phyloP scores from a whole-genome alignment of 1,140 invertebrate genomes.

The Zaprionus capensis region DNA sequence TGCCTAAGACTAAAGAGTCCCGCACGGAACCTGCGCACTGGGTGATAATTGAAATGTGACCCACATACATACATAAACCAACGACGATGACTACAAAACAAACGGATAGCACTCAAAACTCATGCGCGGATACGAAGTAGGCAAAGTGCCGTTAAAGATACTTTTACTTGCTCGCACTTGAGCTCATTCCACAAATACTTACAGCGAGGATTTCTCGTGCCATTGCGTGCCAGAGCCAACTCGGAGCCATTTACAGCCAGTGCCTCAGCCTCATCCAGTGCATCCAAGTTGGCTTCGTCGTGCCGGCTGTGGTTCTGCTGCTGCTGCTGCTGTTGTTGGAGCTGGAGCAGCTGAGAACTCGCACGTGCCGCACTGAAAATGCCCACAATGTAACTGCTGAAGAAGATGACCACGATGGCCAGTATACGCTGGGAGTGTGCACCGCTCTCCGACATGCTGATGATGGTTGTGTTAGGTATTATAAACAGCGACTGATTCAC shows the following conservation, averaged over 20 bases:
- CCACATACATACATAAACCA: constrained; percentile 66
- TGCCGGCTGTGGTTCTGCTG: neutral
- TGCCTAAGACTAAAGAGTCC: constrained; percentile 74
- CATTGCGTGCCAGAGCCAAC: constrained; percentile 31
- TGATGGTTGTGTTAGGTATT: neutral
- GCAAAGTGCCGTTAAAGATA: neutral
- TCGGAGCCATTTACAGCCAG: neutral
- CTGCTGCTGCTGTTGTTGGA: neutral
- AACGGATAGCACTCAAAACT: constrained; percentile 50
- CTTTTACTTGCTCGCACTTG: constrained; percentile 4
- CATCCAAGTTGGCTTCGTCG: constrained; percentile 26
- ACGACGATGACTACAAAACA: constrained; percentile 56
- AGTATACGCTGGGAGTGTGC: constrained; percentile 60
- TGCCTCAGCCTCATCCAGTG: neutral
- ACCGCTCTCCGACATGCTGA: constrained; percentile 41
- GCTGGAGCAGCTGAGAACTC: constrained; percentile 18
- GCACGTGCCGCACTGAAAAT: constrained; percentile 68
- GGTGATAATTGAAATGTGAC: constrained; percentile 80
- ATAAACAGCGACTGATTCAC: neutral
- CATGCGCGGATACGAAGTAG: neutral
- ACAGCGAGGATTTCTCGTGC: constrained; percentile 74
- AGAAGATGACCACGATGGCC: constrained; percentile 65
- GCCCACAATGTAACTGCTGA: constrained; percentile 63
- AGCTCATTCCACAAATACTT: constrained; percentile 35
- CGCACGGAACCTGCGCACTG: constrained; percentile 58